These are phyloP conservation scores for Drosophila parvula DNA, from an alignment of 1,140 invertebrate genomes.

Conservation along the genomic window DNA sequence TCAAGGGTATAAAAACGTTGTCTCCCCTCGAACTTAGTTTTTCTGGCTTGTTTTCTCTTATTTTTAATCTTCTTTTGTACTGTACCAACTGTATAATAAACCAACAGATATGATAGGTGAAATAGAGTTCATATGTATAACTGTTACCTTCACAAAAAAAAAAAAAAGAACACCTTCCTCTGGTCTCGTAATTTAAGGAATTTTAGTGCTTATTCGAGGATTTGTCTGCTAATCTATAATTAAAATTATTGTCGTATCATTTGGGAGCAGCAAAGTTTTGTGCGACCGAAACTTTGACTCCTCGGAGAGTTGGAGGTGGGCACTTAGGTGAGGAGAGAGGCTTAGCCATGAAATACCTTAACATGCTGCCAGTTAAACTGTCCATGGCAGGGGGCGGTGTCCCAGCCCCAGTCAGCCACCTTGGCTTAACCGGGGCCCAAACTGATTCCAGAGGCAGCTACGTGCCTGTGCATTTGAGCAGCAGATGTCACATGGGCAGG, in stretches of 20 bases:
- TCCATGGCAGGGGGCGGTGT: conserved; percentile 14
- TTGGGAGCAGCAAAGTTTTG: conserved; percentile 63
- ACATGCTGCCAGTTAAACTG: conserved; percentile 72
- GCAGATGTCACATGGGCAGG: conserved; percentile 67
- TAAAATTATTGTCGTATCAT: conserved; percentile 76
- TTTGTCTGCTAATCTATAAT: conserved; percentile 72
- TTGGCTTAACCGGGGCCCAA: conserved; percentile 4
- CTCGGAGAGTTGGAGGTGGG: conserved; percentile 2
- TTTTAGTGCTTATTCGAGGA: conserved; percentile 65
- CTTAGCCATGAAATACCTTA: conserved; percentile 59
- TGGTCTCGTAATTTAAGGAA: conserved; percentile 32
- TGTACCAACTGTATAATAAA: not conserved
- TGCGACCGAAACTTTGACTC: conserved; percentile 34
- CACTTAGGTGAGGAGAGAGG: conserved; percentile 23
- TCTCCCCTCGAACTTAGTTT: too few species aligned
- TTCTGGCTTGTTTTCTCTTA: too few species aligned
- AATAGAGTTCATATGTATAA: not conserved
- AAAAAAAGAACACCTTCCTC: not conserved
- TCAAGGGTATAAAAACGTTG: too few species aligned
- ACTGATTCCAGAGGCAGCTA: conserved; percentile 48
- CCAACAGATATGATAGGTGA: too few species aligned
- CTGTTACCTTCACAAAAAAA: not conserved
- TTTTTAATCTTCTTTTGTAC: too few species aligned
- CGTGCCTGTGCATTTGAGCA: conserved; percentile 77
- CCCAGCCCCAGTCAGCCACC: not conserved